Conservation (phyloP, 2,888 invertebrate genomes). For the Drosophila formosana region DNA sequence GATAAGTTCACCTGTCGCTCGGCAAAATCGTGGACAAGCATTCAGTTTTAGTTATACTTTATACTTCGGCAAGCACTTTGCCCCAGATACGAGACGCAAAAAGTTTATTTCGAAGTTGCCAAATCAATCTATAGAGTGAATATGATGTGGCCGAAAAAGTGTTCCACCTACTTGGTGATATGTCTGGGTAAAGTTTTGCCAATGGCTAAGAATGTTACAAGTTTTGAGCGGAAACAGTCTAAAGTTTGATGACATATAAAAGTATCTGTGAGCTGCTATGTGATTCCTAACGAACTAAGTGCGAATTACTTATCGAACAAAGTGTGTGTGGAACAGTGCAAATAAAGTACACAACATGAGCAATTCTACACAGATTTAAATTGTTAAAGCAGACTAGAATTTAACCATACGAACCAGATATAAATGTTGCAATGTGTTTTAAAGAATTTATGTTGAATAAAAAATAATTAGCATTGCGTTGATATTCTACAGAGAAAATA, state of each 20-base stretch:
- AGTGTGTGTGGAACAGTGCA: not conserved
- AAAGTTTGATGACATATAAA: not conserved
- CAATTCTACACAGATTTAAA: not conserved
- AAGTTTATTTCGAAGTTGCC: conserved; percentile 19
- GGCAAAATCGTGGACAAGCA: conserved; percentile 41
- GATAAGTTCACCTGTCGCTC: conserved; percentile 57
- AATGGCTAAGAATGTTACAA: conserved; percentile 25
- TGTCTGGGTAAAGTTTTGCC: conserved; percentile 75
- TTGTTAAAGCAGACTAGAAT: not conserved
- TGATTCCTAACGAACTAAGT: not conserved
- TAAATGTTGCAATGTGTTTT: not conserved
- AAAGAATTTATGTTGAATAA: no score
- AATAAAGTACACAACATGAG: not conserved
- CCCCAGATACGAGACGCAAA: conserved; percentile 34
- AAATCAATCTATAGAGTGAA: conserved; percentile 37
- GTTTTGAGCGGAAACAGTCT: conserved; percentile 24
- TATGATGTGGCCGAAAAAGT: conserved; percentile 79
- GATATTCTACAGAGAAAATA: no score
- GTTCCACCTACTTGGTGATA: conserved; percentile 78
- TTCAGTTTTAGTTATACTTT: conserved; percentile 67
- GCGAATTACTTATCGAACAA: not conserved
- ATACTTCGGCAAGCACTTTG: conserved; percentile 43
- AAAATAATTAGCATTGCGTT: no score
- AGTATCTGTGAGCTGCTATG: not conserved
- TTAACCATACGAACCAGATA: not conserved